Base-by-base conservation (phyloP, 2,797 vertebrate species). In the Stomatorhinus walkeri region DNA sequence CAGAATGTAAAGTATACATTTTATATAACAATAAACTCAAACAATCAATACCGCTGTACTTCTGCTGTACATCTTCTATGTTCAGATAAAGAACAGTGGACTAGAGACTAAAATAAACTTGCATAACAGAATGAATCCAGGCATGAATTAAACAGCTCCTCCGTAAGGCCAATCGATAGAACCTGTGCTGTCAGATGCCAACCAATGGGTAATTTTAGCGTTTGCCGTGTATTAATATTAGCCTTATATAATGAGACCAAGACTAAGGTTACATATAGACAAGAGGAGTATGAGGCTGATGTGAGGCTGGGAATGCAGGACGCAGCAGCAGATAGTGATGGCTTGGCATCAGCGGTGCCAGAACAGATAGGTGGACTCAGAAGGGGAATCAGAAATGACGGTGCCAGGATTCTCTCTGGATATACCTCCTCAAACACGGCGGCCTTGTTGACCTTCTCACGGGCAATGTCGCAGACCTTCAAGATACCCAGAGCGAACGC, bases 401-500 rank as follows among this genome's bases (percentile, higher is more conserved):
- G 85, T 16, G 51, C n/a, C 12, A n/a, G 19, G 14, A 79, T 16
- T 16, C 32, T 43, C 8, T 24, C 46, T 14, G 22, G 43, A 12
- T 91, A 93, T 94, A 98, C 98, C 97, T 99, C 98, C 93, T 99
- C 98, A 91, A 99, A 99, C 89, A 99, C 98, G 89, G 98, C 98
- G 52, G 98, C 98, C 95, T 99, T 99, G 93, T 99, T 99, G 92
- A 99, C 97, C 92, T 99, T 99, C 93, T 99, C 98, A 88, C 98
- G 96, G 88, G 98, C 97, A 87, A 99, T 99, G 93, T 99, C 98
- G 90, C 98, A 99, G 90, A 99, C 97, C 94, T 99, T 99, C 89
- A 99, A 95, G 91, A 99, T 97, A 54, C 98, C 98, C 22, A 99
- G 93, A 90, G 98, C 97, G 93, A 99, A 99, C 88, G 98, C 97